A percentile compares a stretch with the other conserved stretches of the same genome.
Conservation (phyloP, 2,888 invertebrate genomes). For the Monochamus alternatus region DNA sequence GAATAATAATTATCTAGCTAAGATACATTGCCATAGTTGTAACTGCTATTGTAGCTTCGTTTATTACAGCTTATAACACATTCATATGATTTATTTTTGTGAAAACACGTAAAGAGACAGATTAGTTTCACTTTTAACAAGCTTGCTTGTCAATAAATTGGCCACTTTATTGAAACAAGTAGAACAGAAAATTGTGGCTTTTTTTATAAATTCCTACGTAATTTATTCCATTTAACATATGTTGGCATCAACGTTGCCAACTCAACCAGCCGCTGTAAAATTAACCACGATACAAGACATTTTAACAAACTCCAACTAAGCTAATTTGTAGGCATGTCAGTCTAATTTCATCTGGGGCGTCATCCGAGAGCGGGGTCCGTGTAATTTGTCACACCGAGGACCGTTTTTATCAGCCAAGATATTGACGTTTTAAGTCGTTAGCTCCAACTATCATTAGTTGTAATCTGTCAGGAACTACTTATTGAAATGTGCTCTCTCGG, state of each 20-base stretch:
- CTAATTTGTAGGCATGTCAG: slow-evolving; percentile 44
- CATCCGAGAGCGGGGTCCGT: slow-evolving; percentile 33
- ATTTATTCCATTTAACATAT: slow-evolving; percentile 5
- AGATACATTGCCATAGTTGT: too few relatives aligned
- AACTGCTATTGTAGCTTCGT: too few relatives aligned
- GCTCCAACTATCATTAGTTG: slow-evolving; percentile 49
- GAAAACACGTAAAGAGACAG: too few relatives aligned
- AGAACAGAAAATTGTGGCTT: too few relatives aligned
- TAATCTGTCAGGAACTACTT: slow-evolving; percentile 49
- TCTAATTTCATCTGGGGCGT: slow-evolving; percentile 43
- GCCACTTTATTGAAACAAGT: too few relatives aligned
- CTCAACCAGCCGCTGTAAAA: slow-evolving; percentile 5
- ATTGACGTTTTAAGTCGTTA: slow-evolving; percentile 41
- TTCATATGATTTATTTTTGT: too few relatives aligned
- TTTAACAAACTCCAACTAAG: slow-evolving; percentile 43
- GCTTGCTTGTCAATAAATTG: too few relatives aligned
- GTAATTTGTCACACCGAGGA: slow-evolving; percentile 44
- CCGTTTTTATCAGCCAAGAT: slow-evolving; percentile 39
- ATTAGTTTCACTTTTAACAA: too few relatives aligned
- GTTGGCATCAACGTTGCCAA: slow-evolving; percentile 15
- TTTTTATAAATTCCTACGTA: too few relatives aligned
- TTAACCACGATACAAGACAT: slow-evolving; percentile 26
- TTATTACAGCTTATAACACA: too few relatives aligned
- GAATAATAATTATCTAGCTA: too few relatives aligned
- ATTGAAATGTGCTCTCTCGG: slow-evolving; percentile 38